Conservation (phyloP, 2,113 vertebrate species). For the Ursus arctos region DNA sequence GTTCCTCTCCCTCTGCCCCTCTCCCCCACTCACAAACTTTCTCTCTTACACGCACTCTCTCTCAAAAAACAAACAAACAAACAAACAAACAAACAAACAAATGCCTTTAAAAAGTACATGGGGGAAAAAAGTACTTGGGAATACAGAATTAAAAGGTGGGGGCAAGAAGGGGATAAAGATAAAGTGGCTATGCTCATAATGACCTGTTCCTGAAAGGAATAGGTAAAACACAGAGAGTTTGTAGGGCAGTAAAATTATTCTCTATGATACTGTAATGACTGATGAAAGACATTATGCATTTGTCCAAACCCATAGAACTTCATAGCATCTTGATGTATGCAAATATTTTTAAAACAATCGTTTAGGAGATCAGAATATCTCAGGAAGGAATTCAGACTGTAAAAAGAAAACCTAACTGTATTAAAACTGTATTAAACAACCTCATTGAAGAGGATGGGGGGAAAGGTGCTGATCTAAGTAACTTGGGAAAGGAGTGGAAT, state of each 20-base stretch:
- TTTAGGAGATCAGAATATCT: constrained; percentile 1
- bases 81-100: not conserved
- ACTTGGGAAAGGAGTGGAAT: not conserved
- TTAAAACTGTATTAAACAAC: not conserved
- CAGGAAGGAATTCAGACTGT: not conserved
- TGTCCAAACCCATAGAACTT: not conserved
- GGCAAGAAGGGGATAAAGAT: not conserved
- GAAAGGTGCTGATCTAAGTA: not conserved
- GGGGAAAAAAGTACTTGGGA: not conserved
- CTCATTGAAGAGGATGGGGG: not conserved
- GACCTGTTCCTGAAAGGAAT: not conserved
- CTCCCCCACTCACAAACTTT: too few relatives aligned
- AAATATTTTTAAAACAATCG: not conserved
- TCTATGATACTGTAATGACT: not conserved
- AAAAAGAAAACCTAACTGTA: not conserved
- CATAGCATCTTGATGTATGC: not conserved
- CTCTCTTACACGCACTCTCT: not conserved
- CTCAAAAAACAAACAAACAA: not conserved
- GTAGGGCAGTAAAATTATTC: not conserved
- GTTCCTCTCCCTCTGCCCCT: not conserved
- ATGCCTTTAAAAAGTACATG: not conserved
- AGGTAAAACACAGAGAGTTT: not conserved
- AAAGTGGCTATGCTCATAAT: not conserved
- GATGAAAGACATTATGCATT: not conserved
- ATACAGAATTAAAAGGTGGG: not conserved